Evolutionary conservation across 92 coral and sea anemone species (phyloP).

Genomic region (Hydrozoanthus gracilis): DNA sequence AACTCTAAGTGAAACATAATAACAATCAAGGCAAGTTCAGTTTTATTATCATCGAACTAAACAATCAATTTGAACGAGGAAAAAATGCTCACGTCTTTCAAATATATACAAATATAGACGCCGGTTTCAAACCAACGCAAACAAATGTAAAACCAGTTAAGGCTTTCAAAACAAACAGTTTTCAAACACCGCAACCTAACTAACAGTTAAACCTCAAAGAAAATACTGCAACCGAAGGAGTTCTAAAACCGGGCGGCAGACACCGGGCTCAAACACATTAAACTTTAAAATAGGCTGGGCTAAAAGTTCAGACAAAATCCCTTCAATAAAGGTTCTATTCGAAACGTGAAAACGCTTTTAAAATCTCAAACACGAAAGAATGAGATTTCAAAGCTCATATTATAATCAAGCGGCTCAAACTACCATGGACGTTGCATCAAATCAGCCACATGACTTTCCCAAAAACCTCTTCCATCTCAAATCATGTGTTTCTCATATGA

Average conservation of each 20-base stretch:
- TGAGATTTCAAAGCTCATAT: neutral
- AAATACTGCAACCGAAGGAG: too few relatives aligned
- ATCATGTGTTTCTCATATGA: too few relatives aligned
- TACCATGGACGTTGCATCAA: neutral
- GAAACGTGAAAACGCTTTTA: slow-evolving; percentile 11
- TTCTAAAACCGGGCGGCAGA: slow-evolving; percentile 9
- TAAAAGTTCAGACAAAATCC: slow-evolving; percentile 9
- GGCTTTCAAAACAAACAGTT: neutral
- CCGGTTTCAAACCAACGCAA: neutral
- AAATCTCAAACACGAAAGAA: neutral
- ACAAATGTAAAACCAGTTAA: neutral
- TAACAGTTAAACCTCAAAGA: too few relatives aligned
- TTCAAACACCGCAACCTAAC: too few relatives aligned
- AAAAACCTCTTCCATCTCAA: neutral
- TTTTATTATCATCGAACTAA: too few relatives aligned
- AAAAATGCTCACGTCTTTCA: neutral
- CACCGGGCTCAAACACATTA: neutral
- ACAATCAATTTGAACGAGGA: neutral
- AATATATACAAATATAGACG: neutral
- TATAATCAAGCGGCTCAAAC: slow-evolving; percentile 3
- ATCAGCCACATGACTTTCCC: too few relatives aligned
- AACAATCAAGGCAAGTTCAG: too few relatives aligned
- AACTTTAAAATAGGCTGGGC: neutral
- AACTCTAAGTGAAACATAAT: neutral
- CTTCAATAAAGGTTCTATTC: neutral